Percentiles rank a stretch among this genome's conserved stretches.
These are phyloP conservation scores for Amiota mariae DNA, from an alignment of 2,888 invertebrate genomes.

Conservation along the genomic window DNA sequence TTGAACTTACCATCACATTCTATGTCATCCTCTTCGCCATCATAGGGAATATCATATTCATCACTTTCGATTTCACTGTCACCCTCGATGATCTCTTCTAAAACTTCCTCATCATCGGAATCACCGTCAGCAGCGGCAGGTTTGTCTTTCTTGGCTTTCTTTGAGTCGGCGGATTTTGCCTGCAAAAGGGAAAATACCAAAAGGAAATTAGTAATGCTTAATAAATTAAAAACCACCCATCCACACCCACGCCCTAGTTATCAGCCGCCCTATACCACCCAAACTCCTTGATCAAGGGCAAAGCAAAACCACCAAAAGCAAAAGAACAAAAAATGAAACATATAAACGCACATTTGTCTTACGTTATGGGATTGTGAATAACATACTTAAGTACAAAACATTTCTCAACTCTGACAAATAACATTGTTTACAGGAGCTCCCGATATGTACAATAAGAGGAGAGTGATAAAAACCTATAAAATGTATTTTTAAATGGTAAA, in stretches of 20 bases:
- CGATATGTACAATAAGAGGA: constrained; percentile 37
- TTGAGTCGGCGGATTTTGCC: constrained; percentile 72
- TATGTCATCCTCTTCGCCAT: constrained; percentile 71
- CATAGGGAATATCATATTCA: constrained; percentile 72
- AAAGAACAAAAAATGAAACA: constrained; percentile 14
- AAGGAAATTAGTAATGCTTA: constrained; percentile 7
- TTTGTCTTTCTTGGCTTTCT: constrained; percentile 73
- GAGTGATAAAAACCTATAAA: constrained; percentile 46
- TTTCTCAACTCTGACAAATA: too few species aligned
- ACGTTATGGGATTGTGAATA: too few species aligned
- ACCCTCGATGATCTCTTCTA: constrained; percentile 69
- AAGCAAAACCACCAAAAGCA: background rate
- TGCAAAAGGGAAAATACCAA: constrained; percentile 42
- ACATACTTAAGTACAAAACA: too few species aligned
- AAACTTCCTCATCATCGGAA: constrained; percentile 69
- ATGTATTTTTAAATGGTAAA: constrained; percentile 59
- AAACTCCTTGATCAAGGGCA: constrained; percentile 67
- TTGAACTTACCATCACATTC: constrained; percentile 67
- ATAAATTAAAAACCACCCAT: constrained; percentile 38
- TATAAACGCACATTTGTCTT: constrained; percentile 29
- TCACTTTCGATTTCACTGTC: constrained; percentile 73
- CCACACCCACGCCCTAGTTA: constrained; percentile 44
- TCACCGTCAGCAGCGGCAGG: constrained; percentile 67
- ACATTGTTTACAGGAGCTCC: too few species aligned
- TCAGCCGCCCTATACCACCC: constrained; percentile 37